Base-by-base conservation (phyloP, 2,888 invertebrate species). In the Rhaphigaster nebulosa region DNA sequence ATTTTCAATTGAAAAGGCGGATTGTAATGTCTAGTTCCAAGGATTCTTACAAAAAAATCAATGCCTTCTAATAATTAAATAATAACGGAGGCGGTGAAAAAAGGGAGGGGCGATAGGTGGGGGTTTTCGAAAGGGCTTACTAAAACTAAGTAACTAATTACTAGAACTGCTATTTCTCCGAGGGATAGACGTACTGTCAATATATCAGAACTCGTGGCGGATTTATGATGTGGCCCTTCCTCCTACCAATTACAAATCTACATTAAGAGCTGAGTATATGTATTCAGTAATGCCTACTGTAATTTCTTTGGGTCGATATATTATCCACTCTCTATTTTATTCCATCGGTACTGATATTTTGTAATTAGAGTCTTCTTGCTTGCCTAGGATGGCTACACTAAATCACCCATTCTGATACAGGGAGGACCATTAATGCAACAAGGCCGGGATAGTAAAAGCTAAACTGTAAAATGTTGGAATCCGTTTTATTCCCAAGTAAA, bases 231-330 rank as follows among this genome's bases (percentile, higher is more conserved):
- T 1, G 5, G 13, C 0, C 26, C 84, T 26, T 4, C n/a, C 45
- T n/a, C n/a, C 45, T 45, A 45, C 84, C 84, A 84, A 84, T 84
- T 84, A 84, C 45, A 84, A 38, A 84, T 26, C 84, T 45, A n/a
- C 84, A 84, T 84, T 84, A 84, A 84, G n/a, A 76, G 70, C 38
- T 38, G 70, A 76, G 70, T 76, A 76, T 34, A n/a, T n/a, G n/a
- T n/a, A 76, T 76, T 76, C 70, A 76, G 70, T 34, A 76, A 76
- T 76, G 70, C 70, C 84, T 45, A 45, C 84, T 45, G 45, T 45
- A 84, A 50, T 84, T 84, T 45, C 84, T 84, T 84, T 15, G n/a
- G n/a, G n/a, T 4, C 84, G 15, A 84, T 84, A 84, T 84, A 45
- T 84, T 84, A 38, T 38, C 45, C 26, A 1, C 84, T 76, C 70